Base-by-base conservation (phyloP, 53 echinoderm and acorn worm genomes). In the Astropecten irregularis region DNA sequence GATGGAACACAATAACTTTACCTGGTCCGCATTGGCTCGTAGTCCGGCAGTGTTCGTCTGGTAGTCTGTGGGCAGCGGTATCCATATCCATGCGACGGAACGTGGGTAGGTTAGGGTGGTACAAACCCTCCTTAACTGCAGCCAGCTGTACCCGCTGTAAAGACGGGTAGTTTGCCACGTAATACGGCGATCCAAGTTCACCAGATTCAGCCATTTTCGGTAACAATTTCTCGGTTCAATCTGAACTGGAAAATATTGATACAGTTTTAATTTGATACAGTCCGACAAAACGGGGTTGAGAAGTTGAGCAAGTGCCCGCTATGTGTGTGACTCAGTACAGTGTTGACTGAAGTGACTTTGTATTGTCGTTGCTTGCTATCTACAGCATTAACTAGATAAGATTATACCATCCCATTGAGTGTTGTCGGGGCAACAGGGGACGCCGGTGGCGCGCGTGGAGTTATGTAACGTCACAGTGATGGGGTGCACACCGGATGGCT, bases 41-140 rank as follows among this genome's bases (percentile, higher is more conserved):
- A 14, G 96, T 96, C 36, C 96, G 57, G 66, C 96, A 96, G 55
- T 96, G 96, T 89, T 96, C 91, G 49, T 93, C 93, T 1, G 96
- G 96, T 58, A 95, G 73, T 72, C 51, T 93, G 61, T 95, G 95
- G 49, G 89, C 95, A 7, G 95, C 95, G 4, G 93, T 93, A 70
- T 95, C 95, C 95, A 95, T 95, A 52, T 95, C 95, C 95, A 95
- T 95, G 26, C 95, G 69, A 5, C 95, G 82, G 46, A 95, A 95
- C 1, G 93, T 95, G 23, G 95, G 96, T 4, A 96, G 85, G 15
- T 77, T 69, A 11, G 96, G 93, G 72, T 96, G 96, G 49, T 91
- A 96, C 10, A 96, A 68, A 15, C 96, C 93, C 69, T 93, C 96
- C 63, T 95, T 96, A 9, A 93, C 93, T 5, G 93, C 91, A 8